phyloP scores from a whole-genome alignment of 1,140 invertebrate genomes.

The Apis laboriosa region DNA sequence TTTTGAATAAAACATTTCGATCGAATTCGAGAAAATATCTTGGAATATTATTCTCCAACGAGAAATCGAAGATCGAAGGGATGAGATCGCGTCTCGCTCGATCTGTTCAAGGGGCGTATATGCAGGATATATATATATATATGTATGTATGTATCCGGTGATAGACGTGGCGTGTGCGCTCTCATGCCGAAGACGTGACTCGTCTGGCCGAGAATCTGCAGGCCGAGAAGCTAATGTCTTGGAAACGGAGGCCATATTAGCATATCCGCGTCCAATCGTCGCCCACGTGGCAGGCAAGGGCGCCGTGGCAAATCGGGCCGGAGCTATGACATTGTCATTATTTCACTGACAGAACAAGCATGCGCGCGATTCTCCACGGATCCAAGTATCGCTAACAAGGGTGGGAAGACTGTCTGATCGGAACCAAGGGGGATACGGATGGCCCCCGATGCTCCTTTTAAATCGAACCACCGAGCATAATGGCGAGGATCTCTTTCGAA shows the following conservation, averaged over 20 bases:
- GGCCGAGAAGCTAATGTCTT: conserved; percentile 77
- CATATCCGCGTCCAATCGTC: conserved; percentile 80
- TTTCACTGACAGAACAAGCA: conserved; percentile 80
- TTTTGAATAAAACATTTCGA: no score
- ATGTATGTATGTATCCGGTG: background rate
- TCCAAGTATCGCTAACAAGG: conserved; percentile 77
- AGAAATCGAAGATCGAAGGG: background rate
- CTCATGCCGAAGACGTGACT: conserved; percentile 53
- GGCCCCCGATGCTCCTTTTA: conserved; percentile 53
- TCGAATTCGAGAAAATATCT: no score
- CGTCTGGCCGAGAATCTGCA: conserved; percentile 58
- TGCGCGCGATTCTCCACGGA: conserved; percentile 77
- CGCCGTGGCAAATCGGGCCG: conserved; percentile 75
- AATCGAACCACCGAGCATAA: conserved; percentile 35
- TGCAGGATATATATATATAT: background rate
- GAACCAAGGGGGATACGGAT: conserved; percentile 42
- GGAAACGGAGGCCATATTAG: conserved; percentile 80
- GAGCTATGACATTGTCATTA: conserved; percentile 80
- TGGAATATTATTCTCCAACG: background rate
- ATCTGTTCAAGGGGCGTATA: no score
- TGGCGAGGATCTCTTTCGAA: conserved; percentile 22
- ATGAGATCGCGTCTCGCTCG: conserved; percentile 26
- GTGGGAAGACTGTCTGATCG: conserved; percentile 73
- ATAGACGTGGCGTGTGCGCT: conserved; percentile 28
- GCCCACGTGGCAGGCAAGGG: conserved; percentile 77